These are phyloP conservation scores for Ictidomys tridecemlineatus DNA, from an alignment of 2,113 vertebrate genomes.

Conservation along the genomic window DNA sequence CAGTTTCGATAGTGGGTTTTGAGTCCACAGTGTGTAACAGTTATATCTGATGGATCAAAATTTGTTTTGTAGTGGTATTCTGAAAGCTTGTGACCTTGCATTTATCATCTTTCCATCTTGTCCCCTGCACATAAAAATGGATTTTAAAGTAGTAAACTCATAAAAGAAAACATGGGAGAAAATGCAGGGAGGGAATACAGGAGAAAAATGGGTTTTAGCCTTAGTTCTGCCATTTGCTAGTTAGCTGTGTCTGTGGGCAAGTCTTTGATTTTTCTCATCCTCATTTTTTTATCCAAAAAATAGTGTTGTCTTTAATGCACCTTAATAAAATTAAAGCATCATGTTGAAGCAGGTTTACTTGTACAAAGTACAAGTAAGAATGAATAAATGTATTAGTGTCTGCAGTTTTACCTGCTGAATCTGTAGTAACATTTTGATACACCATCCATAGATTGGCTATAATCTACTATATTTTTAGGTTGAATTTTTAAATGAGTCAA, in stretches of 20 bases:
- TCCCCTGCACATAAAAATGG: background rate
- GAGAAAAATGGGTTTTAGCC: background rate
- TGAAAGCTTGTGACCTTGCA: slow-evolving; percentile 49
- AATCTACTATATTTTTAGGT: background rate
- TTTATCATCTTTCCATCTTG: slow-evolving; percentile 5
- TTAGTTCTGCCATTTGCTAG: background rate
- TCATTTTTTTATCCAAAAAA: background rate
- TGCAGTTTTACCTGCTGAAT: background rate
- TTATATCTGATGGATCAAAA: background rate
- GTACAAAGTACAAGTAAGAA: background rate
- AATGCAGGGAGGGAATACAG: background rate
- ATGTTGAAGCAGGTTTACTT: slow-evolving; percentile 24
- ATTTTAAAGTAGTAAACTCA: slow-evolving; percentile 40
- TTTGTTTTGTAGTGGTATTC: slow-evolving; percentile 19
- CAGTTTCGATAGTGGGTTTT: background rate
- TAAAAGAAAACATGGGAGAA: background rate
- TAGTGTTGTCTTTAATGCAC: background rate
- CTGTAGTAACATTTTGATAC: background rate
- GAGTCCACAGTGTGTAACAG: background rate
- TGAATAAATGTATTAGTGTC: background rate
- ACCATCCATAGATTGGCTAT: background rate
- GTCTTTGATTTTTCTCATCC: slow-evolving; percentile 41
- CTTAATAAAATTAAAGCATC: slow-evolving; percentile 36
- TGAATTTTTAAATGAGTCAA: background rate
- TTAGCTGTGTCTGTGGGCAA: background rate